Conservation (phyloP, 92 coral and sea anemone genomes). For the Muricea muricata region DNA sequence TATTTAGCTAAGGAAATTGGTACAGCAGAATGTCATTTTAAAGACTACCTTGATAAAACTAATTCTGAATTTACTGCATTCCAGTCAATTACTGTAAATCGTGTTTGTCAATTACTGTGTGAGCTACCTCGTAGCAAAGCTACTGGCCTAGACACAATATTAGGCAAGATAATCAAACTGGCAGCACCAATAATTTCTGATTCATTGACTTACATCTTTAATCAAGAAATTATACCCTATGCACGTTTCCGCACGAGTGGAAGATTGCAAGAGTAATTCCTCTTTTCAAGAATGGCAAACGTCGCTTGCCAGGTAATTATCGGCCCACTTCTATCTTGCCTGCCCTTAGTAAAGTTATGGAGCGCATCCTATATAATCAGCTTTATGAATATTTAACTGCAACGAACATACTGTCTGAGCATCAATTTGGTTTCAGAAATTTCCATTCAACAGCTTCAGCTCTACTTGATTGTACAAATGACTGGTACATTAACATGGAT, state of each 20-base stretch:
- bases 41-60: not conserved
- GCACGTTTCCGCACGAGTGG: slow-evolving; percentile 49
- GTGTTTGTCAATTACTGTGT: not conserved
- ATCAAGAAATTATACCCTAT: slow-evolving; percentile 28
- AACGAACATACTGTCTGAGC: slow-evolving; percentile 31
- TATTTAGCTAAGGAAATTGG: not conserved
- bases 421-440: slow-evolving; percentile 50
- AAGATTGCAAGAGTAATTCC: slow-evolving; percentile 42
- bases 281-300: too few species aligned
- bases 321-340: slow-evolving; percentile 50
- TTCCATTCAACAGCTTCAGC: slow-evolving; percentile 45
- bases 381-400: slow-evolving; percentile 34
- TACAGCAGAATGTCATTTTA: not conserved
- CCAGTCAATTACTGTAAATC: not conserved
- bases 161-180: not conserved
- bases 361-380: slow-evolving; percentile 31
- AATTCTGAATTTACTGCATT: slow-evolving; percentile 15
- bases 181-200: not conserved
- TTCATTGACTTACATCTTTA: slow-evolving; percentile 45
- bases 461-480: slow-evolving; percentile 52
- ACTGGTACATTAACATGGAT: slow-evolving; percentile 65
- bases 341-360: slow-evolving; percentile 41
- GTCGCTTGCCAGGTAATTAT: slow-evolving; percentile 40
- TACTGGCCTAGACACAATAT: not conserved
- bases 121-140: not conserved